These are phyloP conservation scores for Aegotheles bennettii DNA, from an alignment of 2,113 vertebrate genomes.

Conservation along the genomic window DNA sequence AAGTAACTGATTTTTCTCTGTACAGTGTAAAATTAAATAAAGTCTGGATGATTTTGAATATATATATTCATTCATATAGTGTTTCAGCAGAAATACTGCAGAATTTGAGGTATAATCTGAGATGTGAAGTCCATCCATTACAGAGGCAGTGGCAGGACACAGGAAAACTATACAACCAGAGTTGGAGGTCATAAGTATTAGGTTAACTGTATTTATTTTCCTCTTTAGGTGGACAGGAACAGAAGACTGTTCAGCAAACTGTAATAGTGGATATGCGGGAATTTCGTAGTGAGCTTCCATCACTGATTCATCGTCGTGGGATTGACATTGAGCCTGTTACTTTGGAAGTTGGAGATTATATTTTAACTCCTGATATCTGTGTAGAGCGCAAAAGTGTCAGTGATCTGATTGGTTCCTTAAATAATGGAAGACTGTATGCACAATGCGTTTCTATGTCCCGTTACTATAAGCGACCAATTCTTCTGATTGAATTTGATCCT, in stretches of 20 bases:
- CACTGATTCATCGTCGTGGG: slow-evolving; percentile 89
- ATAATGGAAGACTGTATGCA: slow-evolving; percentile 88
- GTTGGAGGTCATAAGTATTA: background rate
- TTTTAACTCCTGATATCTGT: slow-evolving; percentile 89
- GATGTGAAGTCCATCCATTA: background rate
- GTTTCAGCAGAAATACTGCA: too few relatives aligned
- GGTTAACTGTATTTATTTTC: background rate
- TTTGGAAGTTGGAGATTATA: slow-evolving; percentile 93
- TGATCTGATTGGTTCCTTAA: slow-evolving; percentile 90
- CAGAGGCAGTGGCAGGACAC: background rate
- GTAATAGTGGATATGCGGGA: slow-evolving; percentile 95
- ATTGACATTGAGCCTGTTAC: slow-evolving; percentile 95
- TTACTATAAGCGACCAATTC: slow-evolving; percentile 87
- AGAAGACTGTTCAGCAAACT: slow-evolving; percentile 72
- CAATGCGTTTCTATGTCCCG: slow-evolving; percentile 93
- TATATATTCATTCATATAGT: too few relatives aligned
- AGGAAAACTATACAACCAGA: accelerated
- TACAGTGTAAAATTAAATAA: background rate
- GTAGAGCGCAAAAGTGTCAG: slow-evolving; percentile 95
- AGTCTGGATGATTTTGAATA: too few relatives aligned
- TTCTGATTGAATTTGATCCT: slow-evolving; percentile 94
- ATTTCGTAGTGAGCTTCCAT: slow-evolving; percentile 93
- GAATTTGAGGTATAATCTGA: background rate
- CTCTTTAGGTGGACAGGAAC: slow-evolving; percentile 85
- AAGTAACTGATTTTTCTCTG: background rate